Conservation (phyloP, 2,113 vertebrate genomes). For the Semnornis frantzii region DNA sequence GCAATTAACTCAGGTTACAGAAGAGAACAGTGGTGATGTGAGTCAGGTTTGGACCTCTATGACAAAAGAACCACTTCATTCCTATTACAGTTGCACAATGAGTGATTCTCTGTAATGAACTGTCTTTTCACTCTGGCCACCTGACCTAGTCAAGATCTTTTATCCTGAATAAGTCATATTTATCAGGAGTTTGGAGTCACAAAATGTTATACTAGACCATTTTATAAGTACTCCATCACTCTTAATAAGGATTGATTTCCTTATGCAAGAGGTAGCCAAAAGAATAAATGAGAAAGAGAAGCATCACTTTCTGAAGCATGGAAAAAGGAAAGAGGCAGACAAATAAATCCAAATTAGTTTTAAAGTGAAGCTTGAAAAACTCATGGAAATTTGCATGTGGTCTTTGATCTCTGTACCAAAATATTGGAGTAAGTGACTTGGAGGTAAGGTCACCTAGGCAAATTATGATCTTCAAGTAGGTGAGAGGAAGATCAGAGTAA, state of each 20-base stretch:
- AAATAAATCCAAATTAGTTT: neutral
- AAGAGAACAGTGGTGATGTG: neutral
- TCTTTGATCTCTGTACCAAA: neutral
- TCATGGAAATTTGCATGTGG: neutral
- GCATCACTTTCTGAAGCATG: neutral
- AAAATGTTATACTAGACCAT: neutral
- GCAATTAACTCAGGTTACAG: constrained; percentile 17
- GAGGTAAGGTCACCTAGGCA: neutral
- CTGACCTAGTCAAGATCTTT: constrained; percentile 46
- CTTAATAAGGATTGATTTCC: neutral
- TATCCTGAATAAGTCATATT: constrained; percentile 26
- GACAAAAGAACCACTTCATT: neutral
- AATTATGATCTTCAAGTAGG: neutral
- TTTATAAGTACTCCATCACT: neutral
- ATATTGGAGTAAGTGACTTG: neutral
- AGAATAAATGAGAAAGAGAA: neutral
- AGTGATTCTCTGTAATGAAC: constrained; percentile 9
- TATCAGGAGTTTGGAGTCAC: constrained; percentile 29
- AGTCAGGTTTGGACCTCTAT: neutral
- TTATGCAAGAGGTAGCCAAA: neutral
- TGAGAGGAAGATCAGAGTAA: neutral
- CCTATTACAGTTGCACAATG: constrained; percentile 7
- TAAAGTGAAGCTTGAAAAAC: neutral
- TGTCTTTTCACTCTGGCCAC: constrained; percentile 34
- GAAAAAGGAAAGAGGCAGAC: neutral